A percentile compares a stretch with the other conserved stretches of the same genome.
These are phyloP conservation scores for Lepidonotus clava DNA, from an alignment of 2,888 invertebrate species.

Conservation along the genomic window DNA sequence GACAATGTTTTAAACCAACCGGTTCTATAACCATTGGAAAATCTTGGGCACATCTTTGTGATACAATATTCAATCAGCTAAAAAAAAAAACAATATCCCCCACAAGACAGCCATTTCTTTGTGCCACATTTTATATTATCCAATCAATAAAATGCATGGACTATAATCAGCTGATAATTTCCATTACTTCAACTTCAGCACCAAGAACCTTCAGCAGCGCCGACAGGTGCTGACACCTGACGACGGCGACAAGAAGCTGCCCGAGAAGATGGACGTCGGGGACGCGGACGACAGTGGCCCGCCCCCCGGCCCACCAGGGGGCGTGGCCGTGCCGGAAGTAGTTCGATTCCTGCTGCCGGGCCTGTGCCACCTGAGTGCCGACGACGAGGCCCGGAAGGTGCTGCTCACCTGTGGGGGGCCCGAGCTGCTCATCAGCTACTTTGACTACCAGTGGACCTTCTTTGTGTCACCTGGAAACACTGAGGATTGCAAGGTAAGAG, in stretches of 20 bases:
- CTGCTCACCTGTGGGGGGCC: constrained; percentile 70
- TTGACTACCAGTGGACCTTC: constrained; percentile 68
- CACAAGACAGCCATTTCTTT: no score
- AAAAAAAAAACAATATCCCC: no score
- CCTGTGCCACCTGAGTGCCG: constrained; percentile 93
- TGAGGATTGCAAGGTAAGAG: constrained; percentile 51
- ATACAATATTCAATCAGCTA: no score
- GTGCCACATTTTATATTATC: no score
- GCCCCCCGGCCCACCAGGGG: background rate
- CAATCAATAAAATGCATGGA: no score
- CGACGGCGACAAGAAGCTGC: background rate
- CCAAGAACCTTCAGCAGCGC: constrained; percentile 6
- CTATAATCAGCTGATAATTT: no score
- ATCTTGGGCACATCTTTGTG: no score
- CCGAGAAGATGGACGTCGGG: constrained; percentile 19
- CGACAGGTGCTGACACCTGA: constrained; percentile 26
- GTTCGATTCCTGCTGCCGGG: constrained; percentile 92
- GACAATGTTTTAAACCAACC: no score
- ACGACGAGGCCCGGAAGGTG: constrained; percentile 91
- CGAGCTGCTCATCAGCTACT: constrained; percentile 72
- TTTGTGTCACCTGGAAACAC: constrained; percentile 55
- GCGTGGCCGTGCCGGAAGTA: constrained; percentile 77
- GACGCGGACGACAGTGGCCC: background rate
- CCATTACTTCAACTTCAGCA: background rate
- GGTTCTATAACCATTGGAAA: no score